Conservation (phyloP, 2,113 vertebrate species). For the Patagioenas fasciata region DNA sequence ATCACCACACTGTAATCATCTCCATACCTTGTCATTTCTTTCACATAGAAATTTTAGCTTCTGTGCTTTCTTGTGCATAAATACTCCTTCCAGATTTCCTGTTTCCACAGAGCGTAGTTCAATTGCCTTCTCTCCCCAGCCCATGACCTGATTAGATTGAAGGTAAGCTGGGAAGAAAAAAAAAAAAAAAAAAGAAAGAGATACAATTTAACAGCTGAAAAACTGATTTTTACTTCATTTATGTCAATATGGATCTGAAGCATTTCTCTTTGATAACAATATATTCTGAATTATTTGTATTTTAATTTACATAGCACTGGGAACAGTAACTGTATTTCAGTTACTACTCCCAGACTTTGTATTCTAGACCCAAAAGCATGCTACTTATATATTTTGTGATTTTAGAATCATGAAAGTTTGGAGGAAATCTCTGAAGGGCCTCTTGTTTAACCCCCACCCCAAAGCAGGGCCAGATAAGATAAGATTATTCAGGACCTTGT, state of each 20-base stretch:
- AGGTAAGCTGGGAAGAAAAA: conserved; percentile 83
- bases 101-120: conserved; percentile 89
- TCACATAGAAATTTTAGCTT: conserved; percentile 96
- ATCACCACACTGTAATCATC: background rate
- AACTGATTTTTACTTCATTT: background rate
- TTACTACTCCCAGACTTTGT: background rate
- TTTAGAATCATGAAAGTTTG: background rate
- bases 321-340: background rate
- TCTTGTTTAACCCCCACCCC: background rate
- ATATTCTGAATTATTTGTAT: background rate
- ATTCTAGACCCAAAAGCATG: background rate
- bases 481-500: background rate
- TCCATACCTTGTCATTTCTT: conserved; percentile 93
- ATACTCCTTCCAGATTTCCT: conserved; percentile 88
- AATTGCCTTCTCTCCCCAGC: conserved; percentile 94
- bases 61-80: conserved; percentile 96
- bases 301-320: background rate
- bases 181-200: background rate
- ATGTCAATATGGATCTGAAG: background rate
- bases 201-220: background rate
- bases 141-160: conserved; percentile 95
- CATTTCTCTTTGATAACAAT: background rate
- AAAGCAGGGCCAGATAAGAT: background rate
- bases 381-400: background rate
- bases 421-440: background rate